A percentile compares a stretch with the other conserved stretches of the same genome.
Evolutionary conservation across 2,113 vertebrate genomes (phyloP).

Genomic region (Prolemur simus): DNA sequence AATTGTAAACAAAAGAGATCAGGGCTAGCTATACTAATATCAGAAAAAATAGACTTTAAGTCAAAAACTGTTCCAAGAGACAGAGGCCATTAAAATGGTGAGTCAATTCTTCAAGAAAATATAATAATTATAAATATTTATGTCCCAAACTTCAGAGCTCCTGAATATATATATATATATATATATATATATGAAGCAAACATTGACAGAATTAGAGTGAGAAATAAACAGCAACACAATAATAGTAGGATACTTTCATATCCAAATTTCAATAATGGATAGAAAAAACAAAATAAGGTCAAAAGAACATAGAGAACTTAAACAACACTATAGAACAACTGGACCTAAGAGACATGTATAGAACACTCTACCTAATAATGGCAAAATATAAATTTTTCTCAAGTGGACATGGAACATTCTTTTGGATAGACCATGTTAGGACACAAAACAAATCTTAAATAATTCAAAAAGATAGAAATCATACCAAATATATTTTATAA

Average conservation of each 20-base stretch:
- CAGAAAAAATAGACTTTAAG: not conserved
- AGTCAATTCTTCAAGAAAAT: not conserved
- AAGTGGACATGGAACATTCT: not conserved
- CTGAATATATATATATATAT: not conserved
- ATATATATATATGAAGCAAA: not conserved
- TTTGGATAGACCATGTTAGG: not conserved
- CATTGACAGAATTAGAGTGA: not conserved
- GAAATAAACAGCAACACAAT: not conserved
- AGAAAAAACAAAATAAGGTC: not conserved
- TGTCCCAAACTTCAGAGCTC: not conserved
- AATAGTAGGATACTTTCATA: not conserved
- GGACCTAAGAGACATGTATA: not conserved
- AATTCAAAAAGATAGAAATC: not conserved
- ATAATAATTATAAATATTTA: not conserved
- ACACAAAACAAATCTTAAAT: not conserved
- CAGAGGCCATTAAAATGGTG: not conserved
- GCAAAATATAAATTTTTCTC: not conserved
- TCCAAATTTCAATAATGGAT: not conserved
- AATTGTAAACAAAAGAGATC: not conserved
- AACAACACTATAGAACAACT: not conserved
- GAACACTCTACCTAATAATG: no score
- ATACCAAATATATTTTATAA: not conserved
- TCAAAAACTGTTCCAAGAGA: not conserved
- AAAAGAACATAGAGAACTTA: not conserved
- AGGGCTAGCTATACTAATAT: not conserved